phyloP scores from a whole-genome alignment of 2,888 invertebrate genomes.

The Clistopyga incitator region DNA sequence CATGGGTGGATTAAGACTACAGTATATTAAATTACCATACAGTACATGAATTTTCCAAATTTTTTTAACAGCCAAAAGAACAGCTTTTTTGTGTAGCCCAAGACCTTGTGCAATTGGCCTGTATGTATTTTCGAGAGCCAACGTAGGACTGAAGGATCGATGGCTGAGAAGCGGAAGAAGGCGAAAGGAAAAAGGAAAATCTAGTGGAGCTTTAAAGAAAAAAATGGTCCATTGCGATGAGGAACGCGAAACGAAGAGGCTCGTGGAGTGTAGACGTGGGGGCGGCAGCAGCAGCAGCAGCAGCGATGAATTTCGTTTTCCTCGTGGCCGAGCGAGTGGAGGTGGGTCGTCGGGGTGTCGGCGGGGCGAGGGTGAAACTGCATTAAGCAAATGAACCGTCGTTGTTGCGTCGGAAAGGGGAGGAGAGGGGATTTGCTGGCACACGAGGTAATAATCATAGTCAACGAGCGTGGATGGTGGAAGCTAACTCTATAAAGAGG shows the following conservation, averaged over 20 bases:
- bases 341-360: neutral
- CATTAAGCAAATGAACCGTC: constrained; percentile 63
- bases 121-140: constrained; percentile 5
- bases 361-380: constrained; percentile 36
- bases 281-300: neutral
- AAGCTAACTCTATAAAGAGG: constrained; percentile 22
- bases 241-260: neutral
- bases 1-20: no score
- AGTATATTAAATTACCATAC: no score
- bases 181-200: neutral
- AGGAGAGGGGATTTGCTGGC: constrained; percentile 14
- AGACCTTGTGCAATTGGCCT: constrained; percentile 39
- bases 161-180: neutral
- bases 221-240: neutral
- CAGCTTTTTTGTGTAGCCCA: no score
- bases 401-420: constrained; percentile 34
- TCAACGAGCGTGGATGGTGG: constrained; percentile 39
- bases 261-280: neutral
- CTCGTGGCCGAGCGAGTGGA: constrained; percentile 13
- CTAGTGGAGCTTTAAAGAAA: neutral
- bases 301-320: constrained; percentile 41
- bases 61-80: no score
- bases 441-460: constrained; percentile 53
- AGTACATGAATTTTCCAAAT: no score
- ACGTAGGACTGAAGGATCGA: no score